Conservation (phyloP, 2,888 invertebrate genomes). For the Eupithecia subfuscata region DNA sequence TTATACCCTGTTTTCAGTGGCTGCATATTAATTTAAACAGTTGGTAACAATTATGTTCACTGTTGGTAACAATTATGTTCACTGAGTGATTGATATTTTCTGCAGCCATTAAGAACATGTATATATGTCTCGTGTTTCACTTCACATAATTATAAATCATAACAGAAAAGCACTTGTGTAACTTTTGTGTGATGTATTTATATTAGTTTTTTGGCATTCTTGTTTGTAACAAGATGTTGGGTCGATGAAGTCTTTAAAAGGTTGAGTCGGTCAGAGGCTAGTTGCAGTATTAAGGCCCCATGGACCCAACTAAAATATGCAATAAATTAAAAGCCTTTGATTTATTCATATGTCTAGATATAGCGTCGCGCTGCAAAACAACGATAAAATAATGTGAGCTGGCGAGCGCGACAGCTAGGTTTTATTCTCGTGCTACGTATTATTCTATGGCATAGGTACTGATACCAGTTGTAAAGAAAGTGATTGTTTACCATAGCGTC, state of each 20-base stretch:
- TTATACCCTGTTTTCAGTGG: slow-evolving; percentile 52
- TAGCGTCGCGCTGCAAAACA: no score
- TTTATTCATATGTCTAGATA: no score
- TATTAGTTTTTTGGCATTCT: slow-evolving; percentile 55
- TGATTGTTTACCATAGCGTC: no score
- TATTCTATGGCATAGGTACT: no score
- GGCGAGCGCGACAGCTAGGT: no score
- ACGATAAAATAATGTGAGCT: no score
- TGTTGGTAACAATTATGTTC: slow-evolving; percentile 40
- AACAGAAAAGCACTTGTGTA: slow-evolving; percentile 69
- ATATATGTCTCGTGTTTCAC: slow-evolving; percentile 39
- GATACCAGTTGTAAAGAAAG: no score
- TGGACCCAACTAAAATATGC: slow-evolving; percentile 47
- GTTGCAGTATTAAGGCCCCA: slow-evolving; percentile 52
- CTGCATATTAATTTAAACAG: slow-evolving; percentile 44
- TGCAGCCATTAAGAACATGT: slow-evolving; percentile 54
- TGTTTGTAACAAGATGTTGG: slow-evolving; percentile 46
- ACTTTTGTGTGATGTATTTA: slow-evolving; percentile 61
- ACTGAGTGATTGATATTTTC: slow-evolving; percentile 61
- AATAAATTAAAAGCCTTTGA: slow-evolving; percentile 25
- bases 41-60: slow-evolving; percentile 50
- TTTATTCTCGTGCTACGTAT: no score
- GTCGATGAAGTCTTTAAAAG: slow-evolving; percentile 50
- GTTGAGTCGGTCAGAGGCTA: slow-evolving; percentile 59
- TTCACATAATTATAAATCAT: slow-evolving; percentile 69